Conservation (phyloP, 2,113 vertebrate genomes). For the Burhinus oedicnemus region DNA sequence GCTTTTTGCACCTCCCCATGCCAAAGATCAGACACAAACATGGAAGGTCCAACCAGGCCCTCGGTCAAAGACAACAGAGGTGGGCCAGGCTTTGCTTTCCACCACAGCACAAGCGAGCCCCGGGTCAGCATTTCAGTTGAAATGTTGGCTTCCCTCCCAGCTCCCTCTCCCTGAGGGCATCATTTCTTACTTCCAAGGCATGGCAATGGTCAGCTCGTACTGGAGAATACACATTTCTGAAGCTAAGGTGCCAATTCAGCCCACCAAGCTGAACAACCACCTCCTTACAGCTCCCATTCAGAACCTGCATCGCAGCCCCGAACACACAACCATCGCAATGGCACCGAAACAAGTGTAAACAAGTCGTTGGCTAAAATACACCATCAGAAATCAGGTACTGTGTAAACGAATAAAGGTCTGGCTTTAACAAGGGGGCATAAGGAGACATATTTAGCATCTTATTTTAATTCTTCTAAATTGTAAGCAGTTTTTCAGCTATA, state of each 20-base stretch:
- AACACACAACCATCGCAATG: rapidly evolving
- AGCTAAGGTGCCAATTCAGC: neutral
- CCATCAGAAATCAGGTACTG: neutral
- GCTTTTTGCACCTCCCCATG: neutral
- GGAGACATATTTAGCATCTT: neutral
- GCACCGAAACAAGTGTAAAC: neutral
- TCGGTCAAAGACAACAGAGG: neutral
- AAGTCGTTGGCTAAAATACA: neutral
- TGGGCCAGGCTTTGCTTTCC: neutral
- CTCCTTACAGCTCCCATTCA: neutral
- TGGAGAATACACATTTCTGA: neutral
- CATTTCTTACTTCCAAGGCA: neutral
- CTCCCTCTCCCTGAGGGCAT: neutral
- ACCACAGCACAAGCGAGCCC: neutral
- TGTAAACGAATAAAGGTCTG: neutral
- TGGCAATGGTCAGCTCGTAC: neutral
- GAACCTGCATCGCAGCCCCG: neutral
- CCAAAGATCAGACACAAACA: neutral
- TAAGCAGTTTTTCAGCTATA: constrained; percentile 25
- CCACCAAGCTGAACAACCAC: neutral
- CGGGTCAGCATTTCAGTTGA: neutral
- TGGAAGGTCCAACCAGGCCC: neutral
- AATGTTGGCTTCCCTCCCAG: neutral
- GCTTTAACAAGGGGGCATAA: neutral
- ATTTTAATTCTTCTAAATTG: constrained; percentile 21